A percentile compares a stretch with the other conserved stretches of the same genome.
These are phyloP conservation scores for Actias luna DNA, from an alignment of 2,888 invertebrate genomes.

Conservation along the genomic window DNA sequence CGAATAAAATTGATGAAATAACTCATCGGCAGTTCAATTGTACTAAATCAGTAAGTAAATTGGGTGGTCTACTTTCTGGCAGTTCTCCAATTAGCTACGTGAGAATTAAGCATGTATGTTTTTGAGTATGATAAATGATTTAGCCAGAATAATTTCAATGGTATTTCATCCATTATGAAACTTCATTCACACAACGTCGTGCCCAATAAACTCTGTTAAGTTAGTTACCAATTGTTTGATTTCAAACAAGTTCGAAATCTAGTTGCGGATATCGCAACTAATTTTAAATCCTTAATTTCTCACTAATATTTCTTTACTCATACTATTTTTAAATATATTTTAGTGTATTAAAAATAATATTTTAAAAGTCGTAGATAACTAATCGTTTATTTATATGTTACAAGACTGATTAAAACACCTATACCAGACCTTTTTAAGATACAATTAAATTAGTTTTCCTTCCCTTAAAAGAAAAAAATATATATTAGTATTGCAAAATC, in stretches of 20 bases:
- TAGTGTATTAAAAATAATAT: too few relatives aligned
- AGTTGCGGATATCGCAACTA: background rate
- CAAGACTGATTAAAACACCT: too few relatives aligned
- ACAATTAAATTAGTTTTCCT: too few relatives aligned
- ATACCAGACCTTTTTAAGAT: too few relatives aligned
- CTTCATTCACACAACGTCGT: background rate
- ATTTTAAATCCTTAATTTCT: background rate
- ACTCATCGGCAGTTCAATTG: slow-evolving; percentile 38
- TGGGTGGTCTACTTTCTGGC: slow-evolving; percentile 52
- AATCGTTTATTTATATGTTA: too few relatives aligned
- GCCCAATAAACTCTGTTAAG: background rate
- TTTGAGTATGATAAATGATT: slow-evolving; percentile 31
- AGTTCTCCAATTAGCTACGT: slow-evolving; percentile 51
- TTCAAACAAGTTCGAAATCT: background rate
- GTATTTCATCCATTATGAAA: slow-evolving; percentile 7
- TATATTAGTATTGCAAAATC: too few relatives aligned
- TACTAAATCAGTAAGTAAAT: slow-evolving; percentile 40
- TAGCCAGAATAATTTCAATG: background rate
- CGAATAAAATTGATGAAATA: slow-evolving; percentile 22
- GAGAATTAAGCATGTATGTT: slow-evolving; percentile 40
- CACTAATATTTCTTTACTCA: background rate
- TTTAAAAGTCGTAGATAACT: too few relatives aligned
- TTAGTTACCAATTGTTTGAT: background rate
- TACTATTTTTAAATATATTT: background rate
- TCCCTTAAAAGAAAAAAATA: too few relatives aligned